Percentiles rank a stretch among this genome's conserved stretches.
Conservation (phyloP, 1,140 invertebrate species). For the Orius laevigatus region DNA sequence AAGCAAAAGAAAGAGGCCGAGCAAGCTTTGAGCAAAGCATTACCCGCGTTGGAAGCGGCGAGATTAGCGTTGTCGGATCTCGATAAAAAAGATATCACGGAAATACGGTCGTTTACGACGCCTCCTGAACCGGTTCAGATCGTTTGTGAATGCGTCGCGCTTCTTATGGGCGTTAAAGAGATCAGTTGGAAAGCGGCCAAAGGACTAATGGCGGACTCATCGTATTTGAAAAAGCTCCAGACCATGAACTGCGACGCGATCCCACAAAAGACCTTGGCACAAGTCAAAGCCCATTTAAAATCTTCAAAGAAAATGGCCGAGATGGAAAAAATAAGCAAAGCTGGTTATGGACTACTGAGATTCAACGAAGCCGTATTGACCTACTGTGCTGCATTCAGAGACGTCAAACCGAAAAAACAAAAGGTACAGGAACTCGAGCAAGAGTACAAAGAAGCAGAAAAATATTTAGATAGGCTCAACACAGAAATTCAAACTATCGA, state of each 20-base stretch:
- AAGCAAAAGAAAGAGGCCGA: slow-evolving; percentile 70
- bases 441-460: slow-evolving; percentile 38
- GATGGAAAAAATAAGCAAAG: slow-evolving; percentile 59
- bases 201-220: slow-evolving; percentile 77
- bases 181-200: slow-evolving; percentile 80
- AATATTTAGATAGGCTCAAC: slow-evolving; percentile 57
- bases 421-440: slow-evolving; percentile 56
- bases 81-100: slow-evolving; percentile 77
- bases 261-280: slow-evolving; percentile 50
- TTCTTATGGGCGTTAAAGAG: slow-evolving; percentile 63
- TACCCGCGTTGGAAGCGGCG: slow-evolving; percentile 68
- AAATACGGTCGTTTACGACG: slow-evolving; percentile 79
- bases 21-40: slow-evolving; percentile 52
- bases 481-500: slow-evolving; percentile 57
- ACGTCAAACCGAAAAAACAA: slow-evolving; percentile 77
- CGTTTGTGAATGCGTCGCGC: slow-evolving; percentile 56
- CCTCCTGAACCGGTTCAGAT: slow-evolving; percentile 52
- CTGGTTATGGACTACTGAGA: slow-evolving; percentile 65
- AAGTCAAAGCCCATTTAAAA: slow-evolving; percentile 19
- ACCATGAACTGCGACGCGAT: slow-evolving; percentile 74
- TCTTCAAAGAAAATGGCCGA: slow-evolving; percentile 48
- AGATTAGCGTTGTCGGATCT: slow-evolving; percentile 57
- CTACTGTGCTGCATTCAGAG: slow-evolving; percentile 67
- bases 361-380: slow-evolving; percentile 72
- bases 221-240: slow-evolving; percentile 58